Percentiles rank a stretch among this genome's conserved stretches.
Evolutionary conservation across 2,797 vertebrate genomes (phyloP).

Genomic region (Centropyge bicolor): DNA sequence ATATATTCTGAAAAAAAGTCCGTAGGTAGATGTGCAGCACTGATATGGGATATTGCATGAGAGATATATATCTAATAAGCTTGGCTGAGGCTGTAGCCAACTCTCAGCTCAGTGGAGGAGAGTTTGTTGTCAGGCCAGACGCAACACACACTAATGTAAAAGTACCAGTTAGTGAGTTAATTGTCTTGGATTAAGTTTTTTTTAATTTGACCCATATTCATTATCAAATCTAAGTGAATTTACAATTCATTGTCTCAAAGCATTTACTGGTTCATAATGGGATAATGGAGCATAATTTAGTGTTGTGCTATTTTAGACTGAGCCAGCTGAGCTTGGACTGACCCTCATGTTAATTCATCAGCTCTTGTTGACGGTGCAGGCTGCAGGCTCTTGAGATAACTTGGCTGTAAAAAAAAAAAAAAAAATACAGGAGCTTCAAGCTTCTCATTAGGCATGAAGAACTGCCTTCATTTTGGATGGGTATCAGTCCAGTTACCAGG

Average conservation of each 20-base stretch:
- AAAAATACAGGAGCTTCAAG: neutral
- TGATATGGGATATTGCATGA: neutral
- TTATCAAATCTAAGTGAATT: conserved; percentile 41
- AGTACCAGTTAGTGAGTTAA: conserved; percentile 23
- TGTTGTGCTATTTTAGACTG: conserved; percentile 39
- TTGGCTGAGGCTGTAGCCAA: neutral
- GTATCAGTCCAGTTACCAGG: conserved; percentile 17
- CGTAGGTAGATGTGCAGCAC: neutral
- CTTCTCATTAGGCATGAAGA: neutral
- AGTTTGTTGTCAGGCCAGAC: neutral
- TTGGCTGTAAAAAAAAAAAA: neutral
- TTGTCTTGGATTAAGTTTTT: conserved; percentile 20
- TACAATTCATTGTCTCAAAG: conserved; percentile 48
- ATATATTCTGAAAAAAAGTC: neutral
- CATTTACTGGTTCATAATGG: conserved; percentile 48
- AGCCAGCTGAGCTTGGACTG: conserved; percentile 57
- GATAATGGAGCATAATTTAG: conserved; percentile 29
- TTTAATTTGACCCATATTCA: conserved; percentile 9
- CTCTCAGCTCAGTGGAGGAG: neutral
- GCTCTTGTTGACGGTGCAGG: conserved; percentile 16
- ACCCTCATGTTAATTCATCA: conserved; percentile 60
- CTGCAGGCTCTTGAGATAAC: conserved; percentile 3
- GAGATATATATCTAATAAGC: neutral
- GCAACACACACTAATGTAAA: conserved; percentile 9
- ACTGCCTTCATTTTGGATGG: neutral